Evolutionary conservation across 2,113 vertebrate species (phyloP), one percentile per base, ranked within the genome.

Genomic region (Clarias gariepinus): DNA sequence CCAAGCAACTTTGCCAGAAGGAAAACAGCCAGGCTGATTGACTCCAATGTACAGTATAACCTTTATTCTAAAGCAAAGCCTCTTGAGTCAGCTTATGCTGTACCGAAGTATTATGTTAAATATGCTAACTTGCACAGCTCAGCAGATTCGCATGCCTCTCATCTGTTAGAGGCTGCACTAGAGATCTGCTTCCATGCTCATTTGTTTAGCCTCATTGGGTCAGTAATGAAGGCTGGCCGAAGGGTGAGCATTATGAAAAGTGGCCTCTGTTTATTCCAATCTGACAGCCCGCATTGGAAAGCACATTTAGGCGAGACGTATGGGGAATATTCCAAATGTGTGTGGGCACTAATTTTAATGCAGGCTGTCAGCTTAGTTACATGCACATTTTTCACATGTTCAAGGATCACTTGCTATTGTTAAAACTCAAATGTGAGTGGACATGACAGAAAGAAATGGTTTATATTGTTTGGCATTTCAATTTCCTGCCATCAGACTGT

Each of bases 201-300:
- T 85, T 90, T 87, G 86, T 88, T 83, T 86, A 84, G 88, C 83
- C 88, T 89, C 88, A 89, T 90, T 89, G 89, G 90, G 90, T 89
- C 86, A 89, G 90, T 90, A 89, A 90, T 90, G 88, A 87, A 86
- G 81, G 82, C 84, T 83, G 78, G 83, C 87, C 81, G 81, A 90
- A 82, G 88, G 84, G 81, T n/a, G 8, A 84, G 81, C 76, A 84
- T 89, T 84, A 89, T 77, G 78, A 82, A 81, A 87, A 89, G 87
- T 87, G 82, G 83, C 60, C 57, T 76, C 66, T 85, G 85, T 89
- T 89, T 88, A 87, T 87, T 86, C 68, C 64, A 78, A 84, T 61
- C 73, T 60, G 81, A 84, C 87, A 86, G 87, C 7, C 76, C 82
- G 81, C 87, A 55, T 71, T 53, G n/a, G 55, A 77, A 84, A 82